These are phyloP conservation scores for Microtus oregoni DNA, from an alignment of 2,113 vertebrate genomes.

Conservation along the genomic window DNA sequence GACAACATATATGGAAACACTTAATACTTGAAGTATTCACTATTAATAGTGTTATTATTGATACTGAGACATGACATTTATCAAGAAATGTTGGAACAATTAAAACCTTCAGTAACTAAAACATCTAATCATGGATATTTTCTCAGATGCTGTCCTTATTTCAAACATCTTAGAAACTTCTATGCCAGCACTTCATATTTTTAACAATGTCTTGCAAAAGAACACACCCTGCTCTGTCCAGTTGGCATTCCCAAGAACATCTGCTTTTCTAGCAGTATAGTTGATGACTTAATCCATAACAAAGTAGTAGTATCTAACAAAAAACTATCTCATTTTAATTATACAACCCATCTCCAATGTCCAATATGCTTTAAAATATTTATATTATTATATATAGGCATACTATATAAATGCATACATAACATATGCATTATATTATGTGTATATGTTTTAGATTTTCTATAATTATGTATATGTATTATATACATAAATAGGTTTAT, in stretches of 20 bases:
- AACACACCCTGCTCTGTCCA: neutral
- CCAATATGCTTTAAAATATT: conserved; percentile 8
- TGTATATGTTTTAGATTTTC: neutral
- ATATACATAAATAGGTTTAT: neutral
- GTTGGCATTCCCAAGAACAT: neutral
- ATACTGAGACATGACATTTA: neutral
- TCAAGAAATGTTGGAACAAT: neutral
- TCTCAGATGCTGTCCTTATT: neutral
- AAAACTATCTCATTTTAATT: neutral
- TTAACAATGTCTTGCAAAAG: neutral
- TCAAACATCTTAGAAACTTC: fast-evolving
- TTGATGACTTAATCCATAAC: neutral
- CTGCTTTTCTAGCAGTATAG: neutral
- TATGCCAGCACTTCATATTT: neutral
- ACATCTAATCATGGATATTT: neutral
- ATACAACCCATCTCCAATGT: conserved; percentile 1
- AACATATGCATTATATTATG: neutral
- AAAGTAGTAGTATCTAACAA: neutral
- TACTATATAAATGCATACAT: neutral
- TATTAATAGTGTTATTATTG: neutral
- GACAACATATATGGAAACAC: conserved; percentile 39
- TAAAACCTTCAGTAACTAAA: conserved; percentile 19
- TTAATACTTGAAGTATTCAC: conserved; percentile 12
- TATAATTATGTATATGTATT: neutral
- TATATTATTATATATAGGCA: neutral